Conservation (phyloP, 2,888 invertebrate genomes). For the Rhamphomyia laevipes region DNA sequence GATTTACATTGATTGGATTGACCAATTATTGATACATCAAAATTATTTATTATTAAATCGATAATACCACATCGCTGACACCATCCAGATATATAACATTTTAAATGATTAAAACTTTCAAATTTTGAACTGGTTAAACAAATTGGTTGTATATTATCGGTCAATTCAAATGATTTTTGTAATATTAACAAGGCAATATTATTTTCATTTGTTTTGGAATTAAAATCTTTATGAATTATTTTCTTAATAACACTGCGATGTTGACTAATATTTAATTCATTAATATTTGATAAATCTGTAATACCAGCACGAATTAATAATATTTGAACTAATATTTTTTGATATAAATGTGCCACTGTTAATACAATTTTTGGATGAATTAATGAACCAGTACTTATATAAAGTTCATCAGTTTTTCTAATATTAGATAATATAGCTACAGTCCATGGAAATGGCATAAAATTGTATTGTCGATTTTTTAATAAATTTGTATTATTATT, state of each 20-base stretch:
- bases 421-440: too few species aligned
- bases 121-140: conserved; percentile 46
- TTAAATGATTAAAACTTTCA: conserved; percentile 29
- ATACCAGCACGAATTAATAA: conserved; percentile 50
- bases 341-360: conserved; percentile 58
- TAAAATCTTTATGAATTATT: conserved; percentile 36
- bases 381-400: conserved; percentile 53
- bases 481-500: too few species aligned
- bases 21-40: conserved; percentile 51
- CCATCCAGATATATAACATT: conserved; percentile 3
- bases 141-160: conserved; percentile 52
- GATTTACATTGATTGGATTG: too few species aligned
- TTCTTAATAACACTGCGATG: conserved; percentile 43
- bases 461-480: too few species aligned
- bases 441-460: too few species aligned
- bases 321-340: conserved; percentile 4
- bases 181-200: conserved; percentile 58
- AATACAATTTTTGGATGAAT: conserved; percentile 58
- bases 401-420: too few species aligned
- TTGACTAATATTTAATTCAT: conserved; percentile 53
- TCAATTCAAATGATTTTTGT: conserved; percentile 42
- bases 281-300: conserved; percentile 60
- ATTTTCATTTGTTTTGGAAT: conserved; percentile 51
- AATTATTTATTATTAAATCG: conserved; percentile 45
- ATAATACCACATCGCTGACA: conserved; percentile 27